phyloP scores from a whole-genome alignment of 2,113 vertebrate species.

The Microtus richardsoni region DNA sequence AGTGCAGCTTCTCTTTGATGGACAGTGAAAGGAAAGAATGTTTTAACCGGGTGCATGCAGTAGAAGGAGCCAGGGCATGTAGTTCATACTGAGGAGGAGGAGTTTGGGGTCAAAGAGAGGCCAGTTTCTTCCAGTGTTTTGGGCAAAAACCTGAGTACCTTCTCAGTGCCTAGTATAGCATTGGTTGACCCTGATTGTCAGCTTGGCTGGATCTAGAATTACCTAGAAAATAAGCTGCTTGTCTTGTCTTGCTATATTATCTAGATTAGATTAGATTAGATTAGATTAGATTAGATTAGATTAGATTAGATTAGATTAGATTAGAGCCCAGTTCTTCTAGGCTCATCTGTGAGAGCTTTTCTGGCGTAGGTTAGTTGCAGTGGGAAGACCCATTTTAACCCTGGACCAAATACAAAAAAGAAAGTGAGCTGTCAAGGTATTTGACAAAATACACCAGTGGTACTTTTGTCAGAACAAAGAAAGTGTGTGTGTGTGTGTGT shows the following conservation, averaged over 20 bases:
- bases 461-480: neutral
- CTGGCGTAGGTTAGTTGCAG: neutral
- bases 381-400: neutral
- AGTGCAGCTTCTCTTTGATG: neutral
- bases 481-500: neutral
- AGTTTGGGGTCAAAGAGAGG: neutral
- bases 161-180: neutral
- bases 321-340: neutral
- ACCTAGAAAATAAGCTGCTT: neutral
- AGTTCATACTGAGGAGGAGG: neutral
- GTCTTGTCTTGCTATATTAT: neutral
- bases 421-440: neutral
- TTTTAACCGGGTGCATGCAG: too few species aligned
- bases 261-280: neutral
- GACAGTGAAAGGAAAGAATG: neutral
- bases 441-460: neutral
- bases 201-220: neutral
- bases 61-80: too few species aligned
- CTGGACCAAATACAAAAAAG: neutral
- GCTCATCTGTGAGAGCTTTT: neutral
- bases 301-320: neutral
- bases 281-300: neutral
- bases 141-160: neutral
- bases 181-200: neutral
- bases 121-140: neutral